Evolutionary conservation across 2,888 invertebrate genomes (phyloP).

Genomic region (Scrobipalpa costella): DNA sequence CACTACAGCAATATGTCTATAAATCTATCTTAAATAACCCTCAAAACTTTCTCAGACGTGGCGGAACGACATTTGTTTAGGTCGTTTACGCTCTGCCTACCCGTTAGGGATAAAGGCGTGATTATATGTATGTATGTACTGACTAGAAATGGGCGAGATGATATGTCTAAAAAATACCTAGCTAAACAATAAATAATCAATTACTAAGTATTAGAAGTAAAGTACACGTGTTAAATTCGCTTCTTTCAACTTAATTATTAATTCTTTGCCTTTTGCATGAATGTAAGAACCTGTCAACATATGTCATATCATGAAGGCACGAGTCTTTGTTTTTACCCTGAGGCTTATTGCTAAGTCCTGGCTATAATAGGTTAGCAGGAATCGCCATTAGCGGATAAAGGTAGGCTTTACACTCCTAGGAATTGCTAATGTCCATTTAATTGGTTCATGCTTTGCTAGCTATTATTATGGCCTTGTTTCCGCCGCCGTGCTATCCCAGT

Average conservation of each 20-base stretch:
- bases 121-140: too few species aligned
- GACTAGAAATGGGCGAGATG: too few species aligned
- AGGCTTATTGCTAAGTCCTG: slow-evolving; percentile 6
- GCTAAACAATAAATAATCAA: neutral
- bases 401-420: slow-evolving; percentile 11
- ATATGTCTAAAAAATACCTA: neutral
- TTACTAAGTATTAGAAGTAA: too few species aligned
- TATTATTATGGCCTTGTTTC: neutral
- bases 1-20: too few species aligned
- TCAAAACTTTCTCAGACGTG: too few species aligned
- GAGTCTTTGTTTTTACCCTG: neutral
- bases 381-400: slow-evolving; percentile 14
- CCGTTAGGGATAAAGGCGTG: too few species aligned
- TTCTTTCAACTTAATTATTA: neutral
- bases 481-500: too few species aligned
- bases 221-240: neutral
- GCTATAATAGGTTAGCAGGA: slow-evolving; percentile 14
- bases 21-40: too few species aligned
- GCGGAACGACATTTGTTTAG: too few species aligned
- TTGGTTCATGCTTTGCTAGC: neutral
- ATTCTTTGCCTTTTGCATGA: neutral
- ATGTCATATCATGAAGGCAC: neutral
- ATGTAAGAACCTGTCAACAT: slow-evolving; percentile 6
- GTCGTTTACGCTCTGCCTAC: too few species aligned
- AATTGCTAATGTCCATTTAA: slow-evolving; percentile 17